Evolutionary conservation across 30 jellyfish, hydroid and myxozoan species (phyloP).

Genomic region (Chrysaora quinquecirrha): DNA sequence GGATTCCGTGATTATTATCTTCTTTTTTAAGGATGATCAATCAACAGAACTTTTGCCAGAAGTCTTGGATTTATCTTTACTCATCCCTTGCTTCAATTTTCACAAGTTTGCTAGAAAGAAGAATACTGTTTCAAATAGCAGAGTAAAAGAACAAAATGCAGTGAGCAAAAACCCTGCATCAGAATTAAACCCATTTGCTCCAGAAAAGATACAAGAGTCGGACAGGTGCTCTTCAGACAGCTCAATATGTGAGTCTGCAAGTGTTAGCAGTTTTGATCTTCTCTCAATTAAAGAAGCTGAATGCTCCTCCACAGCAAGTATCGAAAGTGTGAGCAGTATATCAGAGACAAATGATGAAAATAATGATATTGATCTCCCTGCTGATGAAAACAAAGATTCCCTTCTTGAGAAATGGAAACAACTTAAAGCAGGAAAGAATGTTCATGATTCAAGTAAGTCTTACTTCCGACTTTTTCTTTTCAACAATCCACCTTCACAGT

Average conservation of each 20-base stretch:
- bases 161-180: conserved; percentile 26
- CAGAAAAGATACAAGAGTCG: conserved; percentile 9
- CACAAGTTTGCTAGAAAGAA: conserved; percentile 27
- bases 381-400: not conserved
- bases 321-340: conserved; percentile 14
- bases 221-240: conserved; percentile 21
- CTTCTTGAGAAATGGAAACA: conserved; percentile 9
- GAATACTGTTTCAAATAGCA: not conserved
- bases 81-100: conserved; percentile 36
- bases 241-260: not conserved
- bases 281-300: conserved; percentile 13
- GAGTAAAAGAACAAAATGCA: not conserved
- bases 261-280: not conserved
- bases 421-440: not conserved
- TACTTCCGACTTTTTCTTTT: not conserved
- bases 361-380: not conserved
- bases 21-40: not conserved
- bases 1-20: too few relatives aligned
- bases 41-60: conserved; percentile 8
- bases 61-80: conserved; percentile 5
- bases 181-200: conserved; percentile 39
- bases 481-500: too few relatives aligned
- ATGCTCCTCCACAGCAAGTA: conserved; percentile 22
- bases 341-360: not conserved
- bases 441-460: not conserved